These are phyloP conservation scores for Gymnoscelis rufifasciata DNA, from an alignment of 2,888 invertebrate species.

Conservation along the genomic window DNA sequence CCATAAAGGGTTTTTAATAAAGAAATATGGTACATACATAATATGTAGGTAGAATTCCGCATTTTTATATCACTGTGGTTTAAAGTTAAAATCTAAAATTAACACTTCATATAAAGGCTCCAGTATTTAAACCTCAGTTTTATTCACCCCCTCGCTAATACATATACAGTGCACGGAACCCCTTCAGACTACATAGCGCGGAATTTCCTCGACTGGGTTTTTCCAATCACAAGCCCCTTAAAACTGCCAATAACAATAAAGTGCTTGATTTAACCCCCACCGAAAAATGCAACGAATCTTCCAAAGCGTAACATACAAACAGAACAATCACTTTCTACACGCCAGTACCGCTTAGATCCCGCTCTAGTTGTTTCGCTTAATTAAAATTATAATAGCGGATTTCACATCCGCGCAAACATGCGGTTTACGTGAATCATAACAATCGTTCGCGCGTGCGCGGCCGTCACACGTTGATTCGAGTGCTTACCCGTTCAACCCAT, in stretches of 20 bases:
- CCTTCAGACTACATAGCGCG: neutral
- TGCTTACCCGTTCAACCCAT: no score
- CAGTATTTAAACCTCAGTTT: no score
- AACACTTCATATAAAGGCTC: no score
- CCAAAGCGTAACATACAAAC: constrained; percentile 35
- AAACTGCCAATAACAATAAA: no score
- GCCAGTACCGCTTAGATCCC: constrained; percentile 60
- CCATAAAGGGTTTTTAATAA: no score
- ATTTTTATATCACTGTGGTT: no score
- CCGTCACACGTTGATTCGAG: constrained; percentile 58
- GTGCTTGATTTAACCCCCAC: no score
- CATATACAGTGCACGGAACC: neutral
- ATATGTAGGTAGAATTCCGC: no score
- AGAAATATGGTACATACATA: no score
- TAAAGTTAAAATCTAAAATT: no score
- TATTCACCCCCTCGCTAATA: neutral
- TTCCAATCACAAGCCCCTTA: no score
- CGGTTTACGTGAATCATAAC: constrained; percentile 71
- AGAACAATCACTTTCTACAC: constrained; percentile 66
- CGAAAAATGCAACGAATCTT: constrained; percentile 22
- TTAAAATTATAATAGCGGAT: constrained; percentile 77
- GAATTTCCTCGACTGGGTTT: no score
- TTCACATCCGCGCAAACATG: constrained; percentile 74
- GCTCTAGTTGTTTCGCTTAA: constrained; percentile 74
- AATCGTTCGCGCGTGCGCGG: constrained; percentile 40